These are phyloP conservation scores for Pimpla rufipes DNA, from an alignment of 2,888 invertebrate genomes.

Conservation along the genomic window DNA sequence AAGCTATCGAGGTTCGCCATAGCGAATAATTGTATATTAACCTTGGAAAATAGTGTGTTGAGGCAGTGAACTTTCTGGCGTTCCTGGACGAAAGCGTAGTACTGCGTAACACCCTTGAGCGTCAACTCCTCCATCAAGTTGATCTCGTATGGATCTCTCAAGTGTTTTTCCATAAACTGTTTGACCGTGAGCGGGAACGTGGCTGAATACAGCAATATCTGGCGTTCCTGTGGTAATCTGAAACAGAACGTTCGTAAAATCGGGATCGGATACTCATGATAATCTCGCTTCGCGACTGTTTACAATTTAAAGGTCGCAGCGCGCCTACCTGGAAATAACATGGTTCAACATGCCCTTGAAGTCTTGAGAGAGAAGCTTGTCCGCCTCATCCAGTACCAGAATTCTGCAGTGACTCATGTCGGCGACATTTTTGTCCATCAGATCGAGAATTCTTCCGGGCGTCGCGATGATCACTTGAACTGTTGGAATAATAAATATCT, in stretches of 20 bases:
- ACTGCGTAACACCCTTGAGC: constrained; percentile 99
- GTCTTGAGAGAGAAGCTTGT: constrained; percentile 99
- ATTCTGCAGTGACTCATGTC: constrained; percentile 98
- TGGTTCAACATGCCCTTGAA: constrained; percentile 99
- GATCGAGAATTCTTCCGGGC: constrained; percentile 99
- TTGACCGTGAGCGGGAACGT: constrained; percentile 99
- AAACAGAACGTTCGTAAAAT: constrained; percentile 49
- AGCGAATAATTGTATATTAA: constrained; percentile 80
- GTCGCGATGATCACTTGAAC: constrained; percentile 99
- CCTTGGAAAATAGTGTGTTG: constrained; percentile 99
- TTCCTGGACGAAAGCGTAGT: constrained; percentile 99
- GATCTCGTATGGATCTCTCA: constrained; percentile 99
- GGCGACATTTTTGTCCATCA: constrained; percentile 98
- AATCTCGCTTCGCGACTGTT: neutral
- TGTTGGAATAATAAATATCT: constrained; percentile 80
- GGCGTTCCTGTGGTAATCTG: constrained; percentile 97
- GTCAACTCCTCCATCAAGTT: constrained; percentile 99
- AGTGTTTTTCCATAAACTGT: constrained; percentile 99
- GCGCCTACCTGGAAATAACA: constrained; percentile 91
- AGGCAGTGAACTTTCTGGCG: constrained; percentile 99
- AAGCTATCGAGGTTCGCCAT: too few relatives aligned
- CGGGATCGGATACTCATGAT: neutral
- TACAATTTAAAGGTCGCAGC: neutral
- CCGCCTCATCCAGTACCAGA: constrained; percentile 99
- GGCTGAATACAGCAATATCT: constrained; percentile 99